phyloP scores from a whole-genome alignment of 1,140 invertebrate genomes.

The Whitmania pigra region DNA sequence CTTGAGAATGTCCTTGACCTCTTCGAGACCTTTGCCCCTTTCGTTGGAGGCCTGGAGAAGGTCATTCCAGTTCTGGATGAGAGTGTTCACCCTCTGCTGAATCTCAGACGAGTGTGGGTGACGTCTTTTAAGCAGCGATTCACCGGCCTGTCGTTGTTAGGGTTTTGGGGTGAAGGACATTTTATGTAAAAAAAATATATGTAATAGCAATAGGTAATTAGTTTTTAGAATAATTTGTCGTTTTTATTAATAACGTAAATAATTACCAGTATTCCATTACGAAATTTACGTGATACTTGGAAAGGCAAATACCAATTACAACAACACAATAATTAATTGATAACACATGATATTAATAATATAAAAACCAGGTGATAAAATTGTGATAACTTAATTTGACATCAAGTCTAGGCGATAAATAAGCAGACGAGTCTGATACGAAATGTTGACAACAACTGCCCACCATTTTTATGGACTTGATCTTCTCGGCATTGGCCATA shows the following conservation, averaged over 20 bases:
- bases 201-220: no score
- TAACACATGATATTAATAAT: no score
- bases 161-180: background rate
- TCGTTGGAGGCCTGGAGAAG: slow-evolving; percentile 65
- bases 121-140: slow-evolving; percentile 48
- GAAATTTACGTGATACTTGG: no score
- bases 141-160: slow-evolving; percentile 35
- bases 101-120: slow-evolving; percentile 59
- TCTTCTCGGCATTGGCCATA: slow-evolving; percentile 69
- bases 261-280: no score
- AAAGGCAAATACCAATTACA: no score
- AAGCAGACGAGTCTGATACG: background rate
- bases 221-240: no score
- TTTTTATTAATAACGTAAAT: no score
- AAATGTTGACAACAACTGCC: slow-evolving; percentile 16
- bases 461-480: slow-evolving; percentile 66
- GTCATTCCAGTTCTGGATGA: slow-evolving; percentile 64
- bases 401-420: background rate
- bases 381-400: no score
- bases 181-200: background rate
- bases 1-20: slow-evolving; percentile 89
- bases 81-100: slow-evolving; percentile 54
- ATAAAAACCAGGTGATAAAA: background rate
- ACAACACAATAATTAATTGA: background rate
- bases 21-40: slow-evolving; percentile 74